Base-by-base conservation (phyloP, 1,140 invertebrate genomes). In the Drusus annulatus region DNA sequence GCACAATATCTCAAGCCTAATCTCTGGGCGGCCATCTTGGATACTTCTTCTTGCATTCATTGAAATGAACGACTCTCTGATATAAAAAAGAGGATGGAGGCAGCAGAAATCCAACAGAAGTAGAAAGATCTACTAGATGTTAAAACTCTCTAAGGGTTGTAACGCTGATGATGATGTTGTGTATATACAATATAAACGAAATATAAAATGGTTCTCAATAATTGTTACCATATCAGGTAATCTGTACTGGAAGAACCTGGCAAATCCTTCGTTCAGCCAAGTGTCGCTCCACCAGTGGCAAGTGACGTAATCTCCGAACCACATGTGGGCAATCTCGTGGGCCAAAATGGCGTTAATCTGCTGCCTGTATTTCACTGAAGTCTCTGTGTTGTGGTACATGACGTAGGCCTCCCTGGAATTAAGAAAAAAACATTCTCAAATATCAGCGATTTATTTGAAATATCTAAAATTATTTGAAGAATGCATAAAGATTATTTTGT, bases 191-290 rank as follows among this genome's bases (percentile, higher is more conserved):
- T n/a, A n/a, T n/a, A n/a, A n/a, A n/a, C n/a, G n/a, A n/a, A n/a
- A n/a, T n/a, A n/a, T n/a, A n/a, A n/a, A n/a, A n/a, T n/a, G n/a
- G n/a, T n/a, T n/a, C n/a, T n/a, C n/a, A n/a, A n/a, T n/a, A n/a
- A 45, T 13, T 45, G 50, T 52, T 85, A 89, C 89, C 86, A 84
- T 85, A 52, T 87, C 77, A 65, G 89, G 89, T 13, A 89, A 83
- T 80, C 84, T 62, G 65, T 74, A 78, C 79, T 82, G 45, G 36
- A 80, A 82, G 56, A 62, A 80, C 45, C 75, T 77, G 0, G 93
- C 93, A 84, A 94, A 94, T 1, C 92, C 93, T 88, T 94, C 93
- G 81, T 93, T 94, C 0, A 95, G 85, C 93, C 93, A 94, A 0
- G 91, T 87, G 23, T 91, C 89, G 31, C 91, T 91, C 93, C 93